Base-by-base conservation (phyloP, 2,797 vertebrate genomes). In the Austrolebias charrua region DNA sequence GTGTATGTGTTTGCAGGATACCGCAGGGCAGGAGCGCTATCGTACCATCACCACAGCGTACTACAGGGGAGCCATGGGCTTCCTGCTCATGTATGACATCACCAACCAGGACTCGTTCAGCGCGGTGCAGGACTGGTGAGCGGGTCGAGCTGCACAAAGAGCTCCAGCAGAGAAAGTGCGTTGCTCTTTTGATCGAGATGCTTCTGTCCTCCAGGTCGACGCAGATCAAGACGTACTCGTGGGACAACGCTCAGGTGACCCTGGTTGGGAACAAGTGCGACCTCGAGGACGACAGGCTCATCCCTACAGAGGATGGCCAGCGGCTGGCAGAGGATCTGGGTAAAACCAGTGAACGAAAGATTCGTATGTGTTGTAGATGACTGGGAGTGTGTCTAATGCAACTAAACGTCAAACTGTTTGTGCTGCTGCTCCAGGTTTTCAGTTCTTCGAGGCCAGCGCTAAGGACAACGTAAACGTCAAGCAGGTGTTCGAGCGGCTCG, bases 181-280 rank as follows among this genome's bases (percentile, higher is more conserved):
- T 55, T 48, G 48, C 61, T 24, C 7, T 3, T n/a, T 20, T n/a
- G 5, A 31, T 10, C 28, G 4, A 12, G 2, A 14, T 20, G 14
- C 44, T 54, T 50, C 4, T 72, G 53, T 67, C 7, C 38, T 42
- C 9, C 78, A 97, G 95, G 96, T 95, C 96, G 1, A 96, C 95
- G 0, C 96, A 97, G 89, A 96, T 97, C 76, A 96, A 96, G 88
- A 96, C 95, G 0, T 97, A 96, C 76, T 97, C 95, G 0, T 96
- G 95, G 95, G 95, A 96, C 84, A 96, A 97, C 0, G 94, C 96
- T 55, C 96, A 97, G 83, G 96, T 97, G 55, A 94, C 96, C 71
- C 88, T 96, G n/a, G 92, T 97, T 2, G 96, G 92, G 5, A 97
- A 97, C 89, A 97, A 97, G 68, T 96, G 94, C 78, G 96, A 97